A percentile compares a stretch with the other conserved stretches of the same genome.
phyloP scores from a whole-genome alignment of 1,140 invertebrate species.

The Aphelinus atriplicis region DNA sequence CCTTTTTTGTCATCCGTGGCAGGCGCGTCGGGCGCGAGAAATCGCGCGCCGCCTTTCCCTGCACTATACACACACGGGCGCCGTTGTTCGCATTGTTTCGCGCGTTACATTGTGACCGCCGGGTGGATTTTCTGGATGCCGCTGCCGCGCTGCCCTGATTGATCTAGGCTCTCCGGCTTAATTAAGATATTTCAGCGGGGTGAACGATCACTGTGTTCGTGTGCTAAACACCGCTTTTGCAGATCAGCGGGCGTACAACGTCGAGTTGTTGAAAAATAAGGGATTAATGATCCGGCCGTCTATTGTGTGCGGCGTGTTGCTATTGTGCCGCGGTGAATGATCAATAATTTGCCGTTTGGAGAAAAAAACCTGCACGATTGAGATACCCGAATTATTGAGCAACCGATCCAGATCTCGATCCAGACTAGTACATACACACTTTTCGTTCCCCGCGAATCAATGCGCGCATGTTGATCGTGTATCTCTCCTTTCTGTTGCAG shows the following conservation, averaged over 20 bases:
- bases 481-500: conserved; percentile 5
- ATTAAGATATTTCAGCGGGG: not conserved
- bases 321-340: too few species aligned
- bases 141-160: not conserved
- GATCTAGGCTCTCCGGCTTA: not conserved
- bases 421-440: too few species aligned
- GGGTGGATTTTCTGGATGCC: conserved; percentile 16
- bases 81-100: conserved; percentile 2
- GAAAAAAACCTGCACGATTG: not conserved
- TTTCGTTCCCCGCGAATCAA: not conserved
- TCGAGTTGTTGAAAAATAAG: too few species aligned
- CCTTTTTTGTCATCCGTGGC: too few species aligned
- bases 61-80: too few species aligned
- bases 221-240: too few species aligned
- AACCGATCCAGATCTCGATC: too few species aligned
- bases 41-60: conserved; percentile 20
- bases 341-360: too few species aligned
- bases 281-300: too few species aligned
- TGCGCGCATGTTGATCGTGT: not conserved
- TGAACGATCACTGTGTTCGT: too few species aligned
- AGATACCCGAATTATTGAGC: not conserved
- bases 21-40: not conserved
- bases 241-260: too few species aligned
- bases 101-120: not conserved
- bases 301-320: too few species aligned